Conservation (phyloP, 2,113 vertebrate genomes). For the Rhegmatorhina hoffmannsi region DNA sequence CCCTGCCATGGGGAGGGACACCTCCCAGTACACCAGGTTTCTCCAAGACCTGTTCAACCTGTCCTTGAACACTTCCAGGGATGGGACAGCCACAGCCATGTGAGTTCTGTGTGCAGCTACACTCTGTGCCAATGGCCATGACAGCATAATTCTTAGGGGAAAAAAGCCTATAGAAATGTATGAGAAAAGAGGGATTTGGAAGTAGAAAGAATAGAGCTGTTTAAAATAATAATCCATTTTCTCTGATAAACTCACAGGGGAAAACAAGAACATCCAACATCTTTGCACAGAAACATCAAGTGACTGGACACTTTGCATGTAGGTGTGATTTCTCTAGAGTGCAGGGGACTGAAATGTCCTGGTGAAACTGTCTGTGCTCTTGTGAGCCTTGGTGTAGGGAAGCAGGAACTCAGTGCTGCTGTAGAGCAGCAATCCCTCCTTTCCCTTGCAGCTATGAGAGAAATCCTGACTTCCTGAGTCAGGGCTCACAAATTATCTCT, state of each 20-base stretch:
- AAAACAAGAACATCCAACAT: background rate
- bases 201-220: background rate
- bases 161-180: background rate
- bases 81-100: background rate
- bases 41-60: background rate
- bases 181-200: background rate
- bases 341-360: background rate
- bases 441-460: background rate
- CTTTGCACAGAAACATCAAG: background rate
- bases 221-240: background rate
- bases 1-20: too few species aligned
- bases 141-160: background rate
- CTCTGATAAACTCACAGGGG: background rate
- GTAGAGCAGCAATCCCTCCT: background rate
- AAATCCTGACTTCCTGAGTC: background rate
- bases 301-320: background rate
- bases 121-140: background rate
- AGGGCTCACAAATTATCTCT: background rate
- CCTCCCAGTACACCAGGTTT: background rate
- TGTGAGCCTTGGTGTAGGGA: accelerated
- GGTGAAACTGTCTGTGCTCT: background rate
- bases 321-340: background rate
- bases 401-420: background rate
- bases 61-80: background rate
- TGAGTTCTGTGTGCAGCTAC: background rate